phyloP scores from a whole-genome alignment of 35 echinoderm and acorn worm genomes.

The Hemicentrotus pulcherrimus region DNA sequence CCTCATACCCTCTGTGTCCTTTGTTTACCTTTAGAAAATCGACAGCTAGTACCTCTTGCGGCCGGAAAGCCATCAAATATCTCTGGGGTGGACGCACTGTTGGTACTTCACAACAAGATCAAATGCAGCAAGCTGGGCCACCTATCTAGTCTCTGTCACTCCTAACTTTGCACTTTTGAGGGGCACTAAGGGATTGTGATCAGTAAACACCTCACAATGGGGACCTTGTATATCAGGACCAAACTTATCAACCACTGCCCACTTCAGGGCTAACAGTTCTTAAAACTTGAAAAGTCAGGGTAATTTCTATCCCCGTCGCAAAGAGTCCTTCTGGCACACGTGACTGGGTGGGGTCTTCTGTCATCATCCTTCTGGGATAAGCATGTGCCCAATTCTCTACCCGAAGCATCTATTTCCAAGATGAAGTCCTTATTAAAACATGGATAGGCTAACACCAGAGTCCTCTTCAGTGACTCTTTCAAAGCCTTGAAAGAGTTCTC shows the following conservation, averaged over 20 bases:
- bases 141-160: slow-evolving; percentile 45
- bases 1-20: slow-evolving; percentile 47
- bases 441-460: slow-evolving; percentile 59
- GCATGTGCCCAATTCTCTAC: slow-evolving; percentile 44
- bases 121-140: slow-evolving; percentile 57
- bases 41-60: slow-evolving; percentile 50
- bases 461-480: slow-evolving; percentile 11
- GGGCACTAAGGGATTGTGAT: slow-evolving; percentile 56
- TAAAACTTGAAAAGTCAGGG: not conserved
- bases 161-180: slow-evolving; percentile 54
- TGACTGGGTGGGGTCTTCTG: slow-evolving; percentile 35
- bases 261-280: slow-evolving; percentile 60
- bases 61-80: slow-evolving; percentile 50
- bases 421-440: slow-evolving; percentile 51
- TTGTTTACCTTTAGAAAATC: slow-evolving; percentile 60
- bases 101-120: slow-evolving; percentile 45
- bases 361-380: slow-evolving; percentile 44
- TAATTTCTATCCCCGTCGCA: slow-evolving; percentile 41
- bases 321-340: slow-evolving; percentile 33
- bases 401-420: slow-evolving; percentile 50
- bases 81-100: slow-evolving; percentile 25
- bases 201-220: slow-evolving; percentile 37
- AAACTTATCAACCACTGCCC: slow-evolving; percentile 63
- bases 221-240: slow-evolving; percentile 36
- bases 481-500: slow-evolving; percentile 55